A percentile compares a stretch with the other conserved stretches of the same genome.
phyloP scores from a whole-genome alignment of 2,888 invertebrate species.

The Heteropelma amictum region DNA sequence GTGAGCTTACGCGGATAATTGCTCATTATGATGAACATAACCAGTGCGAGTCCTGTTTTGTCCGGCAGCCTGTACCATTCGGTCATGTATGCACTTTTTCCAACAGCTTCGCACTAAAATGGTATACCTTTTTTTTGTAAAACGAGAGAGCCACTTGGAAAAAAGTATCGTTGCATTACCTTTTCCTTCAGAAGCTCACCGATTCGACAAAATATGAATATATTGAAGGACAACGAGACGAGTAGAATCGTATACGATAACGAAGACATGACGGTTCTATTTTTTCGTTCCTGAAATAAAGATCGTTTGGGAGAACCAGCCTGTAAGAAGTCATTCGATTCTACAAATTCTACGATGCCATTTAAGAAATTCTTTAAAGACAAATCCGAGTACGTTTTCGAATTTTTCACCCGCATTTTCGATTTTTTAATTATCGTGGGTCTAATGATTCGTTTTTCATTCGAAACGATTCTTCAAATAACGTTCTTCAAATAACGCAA shows the following conservation, averaged over 20 bases:
- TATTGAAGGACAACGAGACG: conserved; percentile 44
- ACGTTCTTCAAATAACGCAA: too few relatives aligned
- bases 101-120: conserved; percentile 57
- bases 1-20: conserved; percentile 65
- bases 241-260: conserved; percentile 42
- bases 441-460: too few relatives aligned
- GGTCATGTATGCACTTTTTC: conserved; percentile 64
- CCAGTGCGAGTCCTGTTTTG: conserved; percentile 60
- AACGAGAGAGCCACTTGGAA: too few relatives aligned
- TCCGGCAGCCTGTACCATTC: conserved; percentile 66
- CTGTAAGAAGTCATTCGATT: too few relatives aligned
- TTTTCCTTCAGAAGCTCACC: conserved; percentile 67
- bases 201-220: conserved; percentile 48
- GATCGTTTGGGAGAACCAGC: not conserved
- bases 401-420: too few relatives aligned
- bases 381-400: too few relatives aligned
- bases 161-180: too few relatives aligned
- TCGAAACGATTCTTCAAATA: too few relatives aligned
- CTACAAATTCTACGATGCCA: too few relatives aligned
- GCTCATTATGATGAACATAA: conserved; percentile 62
- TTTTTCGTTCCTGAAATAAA: conserved; percentile 40
- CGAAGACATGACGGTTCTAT: conserved; percentile 16
- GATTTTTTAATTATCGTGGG: too few relatives aligned
- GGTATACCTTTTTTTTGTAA: too few relatives aligned
- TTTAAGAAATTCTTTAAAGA: too few relatives aligned